phyloP scores from a whole-genome alignment of 1,140 invertebrate species.

The Saccostrea cuccullata region DNA sequence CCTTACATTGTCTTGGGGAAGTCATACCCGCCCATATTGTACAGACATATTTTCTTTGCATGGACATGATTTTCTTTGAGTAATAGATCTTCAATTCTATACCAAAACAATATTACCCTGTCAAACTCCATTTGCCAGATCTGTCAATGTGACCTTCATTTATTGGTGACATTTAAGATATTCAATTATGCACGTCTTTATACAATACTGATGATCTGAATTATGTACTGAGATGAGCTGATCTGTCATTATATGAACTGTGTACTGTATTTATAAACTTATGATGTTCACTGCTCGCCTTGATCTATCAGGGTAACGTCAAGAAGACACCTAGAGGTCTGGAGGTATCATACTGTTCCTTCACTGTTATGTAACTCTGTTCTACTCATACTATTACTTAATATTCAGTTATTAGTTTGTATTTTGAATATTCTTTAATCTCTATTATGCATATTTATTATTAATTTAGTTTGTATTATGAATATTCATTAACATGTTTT shows the following conservation, averaged over 20 bases:
- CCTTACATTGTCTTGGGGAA: background rate
- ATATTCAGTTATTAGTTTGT: background rate
- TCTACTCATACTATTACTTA: background rate
- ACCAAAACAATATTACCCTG: too few species aligned
- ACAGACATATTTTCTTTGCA: too few species aligned
- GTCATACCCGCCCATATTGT: too few species aligned
- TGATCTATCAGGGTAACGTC: background rate
- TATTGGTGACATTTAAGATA: too few species aligned
- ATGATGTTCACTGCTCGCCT: background rate
- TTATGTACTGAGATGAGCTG: too few species aligned
- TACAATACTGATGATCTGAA: too few species aligned
- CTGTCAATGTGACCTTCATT: too few species aligned
- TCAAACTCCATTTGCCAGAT: too few species aligned
- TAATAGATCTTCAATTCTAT: too few species aligned
- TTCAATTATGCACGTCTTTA: too few species aligned
- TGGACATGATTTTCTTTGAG: too few species aligned
- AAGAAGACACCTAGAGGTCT: background rate
- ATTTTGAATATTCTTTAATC: background rate
- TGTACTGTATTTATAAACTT: background rate
- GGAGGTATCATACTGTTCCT: background rate
- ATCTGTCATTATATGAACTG: too few species aligned
- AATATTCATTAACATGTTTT: conserved; percentile 6
- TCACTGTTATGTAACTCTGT: background rate
- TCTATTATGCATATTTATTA: background rate
- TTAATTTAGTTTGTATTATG: conserved; percentile 8